Percentiles rank a stretch among this genome's conserved stretches.
Evolutionary conservation across 2,888 invertebrate genomes (phyloP).

Genomic region (Stramonita haemastoma): DNA sequence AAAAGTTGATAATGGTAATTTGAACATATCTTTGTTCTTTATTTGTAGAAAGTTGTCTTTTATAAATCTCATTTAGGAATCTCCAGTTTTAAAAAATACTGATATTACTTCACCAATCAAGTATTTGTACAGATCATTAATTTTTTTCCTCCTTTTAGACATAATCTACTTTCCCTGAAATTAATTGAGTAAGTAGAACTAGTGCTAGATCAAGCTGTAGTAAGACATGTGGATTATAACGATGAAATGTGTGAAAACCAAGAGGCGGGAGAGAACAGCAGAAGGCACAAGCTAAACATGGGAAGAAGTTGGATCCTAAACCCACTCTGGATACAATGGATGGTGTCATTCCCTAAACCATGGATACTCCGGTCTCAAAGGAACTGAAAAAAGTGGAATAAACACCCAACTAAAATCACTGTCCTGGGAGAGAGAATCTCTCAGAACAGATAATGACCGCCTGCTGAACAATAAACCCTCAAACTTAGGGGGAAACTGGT

Average conservation of each 20-base stretch:
- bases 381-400: slow-evolving; percentile 25
- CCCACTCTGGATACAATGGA: slow-evolving; percentile 4
- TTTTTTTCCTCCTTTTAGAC: too few relatives aligned
- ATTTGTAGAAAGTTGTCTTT: too few relatives aligned
- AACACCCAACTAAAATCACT: slow-evolving; percentile 28
- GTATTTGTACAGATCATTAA: too few relatives aligned
- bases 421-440: slow-evolving; percentile 10
- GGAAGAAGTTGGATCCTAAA: slow-evolving; percentile 23
- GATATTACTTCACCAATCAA: too few relatives aligned
- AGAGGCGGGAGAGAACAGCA: not conserved
- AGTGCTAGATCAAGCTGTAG: not conserved
- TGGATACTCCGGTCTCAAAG: slow-evolving; percentile 5
- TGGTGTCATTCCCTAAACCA: slow-evolving; percentile 10
- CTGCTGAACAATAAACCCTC: slow-evolving; percentile 37
- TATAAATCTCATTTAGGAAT: too few relatives aligned
- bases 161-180: too few relatives aligned
- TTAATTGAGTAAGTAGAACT: too few relatives aligned
- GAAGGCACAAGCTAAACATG: slow-evolving; percentile 1
- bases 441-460: slow-evolving; percentile 26
- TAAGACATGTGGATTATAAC: not conserved
- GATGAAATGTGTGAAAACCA: slow-evolving; percentile 1
- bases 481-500: slow-evolving; percentile 25
- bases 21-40: too few relatives aligned
- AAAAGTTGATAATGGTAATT: too few relatives aligned
- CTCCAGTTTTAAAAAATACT: too few relatives aligned